These are phyloP conservation scores for Chelon auratus DNA, from an alignment of 2,797 vertebrate genomes.

Conservation along the genomic window DNA sequence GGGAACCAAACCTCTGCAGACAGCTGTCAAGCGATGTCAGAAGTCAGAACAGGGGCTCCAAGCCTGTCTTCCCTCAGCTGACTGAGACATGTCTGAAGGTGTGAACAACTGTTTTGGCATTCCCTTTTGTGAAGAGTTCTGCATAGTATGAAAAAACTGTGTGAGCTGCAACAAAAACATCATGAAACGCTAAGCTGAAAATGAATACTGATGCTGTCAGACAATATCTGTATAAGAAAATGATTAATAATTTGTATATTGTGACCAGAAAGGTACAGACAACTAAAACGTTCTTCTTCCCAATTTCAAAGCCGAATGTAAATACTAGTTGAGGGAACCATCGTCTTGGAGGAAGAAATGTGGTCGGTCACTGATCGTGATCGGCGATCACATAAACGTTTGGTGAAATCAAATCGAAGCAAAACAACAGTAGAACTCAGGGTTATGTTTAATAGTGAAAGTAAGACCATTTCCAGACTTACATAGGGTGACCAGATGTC, in stretches of 20 bases:
- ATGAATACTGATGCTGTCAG: neutral
- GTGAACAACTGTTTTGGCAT: constrained; percentile 74
- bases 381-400: too few relatives aligned
- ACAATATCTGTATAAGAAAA: constrained; percentile 10
- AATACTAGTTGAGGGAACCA: neutral
- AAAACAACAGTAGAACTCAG: too few relatives aligned
- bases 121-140: constrained; percentile 58
- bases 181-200: neutral
- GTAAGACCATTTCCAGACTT: too few relatives aligned
- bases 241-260: neutral
- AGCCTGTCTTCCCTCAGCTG: constrained; percentile 57
- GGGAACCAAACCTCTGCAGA: constrained; percentile 71
- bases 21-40: constrained; percentile 78
- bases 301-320: neutral
- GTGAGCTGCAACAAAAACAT: constrained; percentile 17
- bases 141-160: constrained; percentile 38
- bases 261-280: neutral
- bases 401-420: too few relatives aligned
- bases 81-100: constrained; percentile 63
- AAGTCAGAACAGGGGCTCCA: constrained; percentile 56
- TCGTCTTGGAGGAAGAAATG: too few relatives aligned
- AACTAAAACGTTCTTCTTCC: neutral
- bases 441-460: too few relatives aligned
- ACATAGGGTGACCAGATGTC: too few relatives aligned
- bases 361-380: too few relatives aligned